Base-by-base conservation (phyloP, 1,140 invertebrate genomes). In the Galendromus occidentalis region DNA sequence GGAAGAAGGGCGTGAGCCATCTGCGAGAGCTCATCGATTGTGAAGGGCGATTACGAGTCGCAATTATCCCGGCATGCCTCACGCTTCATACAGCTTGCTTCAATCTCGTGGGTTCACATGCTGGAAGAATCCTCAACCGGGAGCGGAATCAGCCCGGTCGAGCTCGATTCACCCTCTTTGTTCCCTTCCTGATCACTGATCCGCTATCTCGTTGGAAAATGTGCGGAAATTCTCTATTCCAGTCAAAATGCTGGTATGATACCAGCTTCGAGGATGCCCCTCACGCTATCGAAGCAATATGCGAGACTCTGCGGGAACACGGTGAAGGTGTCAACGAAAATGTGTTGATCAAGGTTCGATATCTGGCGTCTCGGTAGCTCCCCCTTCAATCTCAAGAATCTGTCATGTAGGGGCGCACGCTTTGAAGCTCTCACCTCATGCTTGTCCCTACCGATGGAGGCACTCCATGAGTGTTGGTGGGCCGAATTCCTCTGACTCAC, bases 211-310 rank as follows among this genome's bases (percentile, higher is more conserved):
- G 20, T 47, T 47, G 14, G 14, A 4, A 7, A 47, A 47, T 22
- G 18, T 47, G 14, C 28, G 42, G 18, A 22, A 18, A 12, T 12
- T 44, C 4, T 47, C 14, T 47, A 6, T 59, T 59, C 22, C 22
- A 59, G 51, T 14, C 25, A 22, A 59, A 59, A 59, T 59, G 12
- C 22, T 59, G 51, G 51, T 59, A 59, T 9, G 51, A 59, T 33
- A 59, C 25, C 22, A 33, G 25, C 33, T 9, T 59, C 22, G 51
- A 59, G 12, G 33, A 59, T 25, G 22, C 33, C 1, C 25, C 25
- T 17, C 17, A 14, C 1, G 51, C 51, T 5, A 9, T 59, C 33
- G 51, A 59, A 25, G 33, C 51, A 59, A 59, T 59, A 17, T 18
- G 14, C 22, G 33, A 59, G 25, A 14, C 33, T 5, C 20, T 59